Conservation (phyloP, 2,113 vertebrate genomes). For the Grammomys surdaster region DNA sequence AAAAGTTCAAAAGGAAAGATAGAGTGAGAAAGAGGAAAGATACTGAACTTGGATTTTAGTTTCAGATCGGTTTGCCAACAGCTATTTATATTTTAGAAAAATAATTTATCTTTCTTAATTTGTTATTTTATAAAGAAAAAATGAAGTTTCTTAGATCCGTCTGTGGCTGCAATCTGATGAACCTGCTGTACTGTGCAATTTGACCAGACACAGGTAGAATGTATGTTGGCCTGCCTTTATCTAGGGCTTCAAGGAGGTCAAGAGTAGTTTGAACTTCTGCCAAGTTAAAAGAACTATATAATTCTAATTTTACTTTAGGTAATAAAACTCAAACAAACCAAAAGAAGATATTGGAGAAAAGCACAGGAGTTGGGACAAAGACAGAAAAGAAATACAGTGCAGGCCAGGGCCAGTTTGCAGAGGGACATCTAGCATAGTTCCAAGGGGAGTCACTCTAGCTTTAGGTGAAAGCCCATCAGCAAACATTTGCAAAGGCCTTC, state of each 20-base stretch:
- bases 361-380: conserved; percentile 8
- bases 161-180: background rate
- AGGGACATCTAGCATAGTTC: conserved; percentile 38
- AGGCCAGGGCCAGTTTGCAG: conserved; percentile 23
- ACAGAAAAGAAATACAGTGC: conserved; percentile 45
- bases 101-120: conserved; percentile 37
- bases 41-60: conserved; percentile 10
- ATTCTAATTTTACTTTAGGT: conserved; percentile 44
- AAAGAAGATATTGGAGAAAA: conserved; percentile 1
- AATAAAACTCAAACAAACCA: conserved; percentile 33
- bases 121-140: conserved; percentile 22
- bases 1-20: conserved; percentile 4
- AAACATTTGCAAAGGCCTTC: conserved; percentile 57
- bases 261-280: conserved; percentile 59
- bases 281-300: conserved; percentile 1
- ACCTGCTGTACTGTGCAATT: background rate
- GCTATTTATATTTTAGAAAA: conserved; percentile 58
- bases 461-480: conserved; percentile 37
- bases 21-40: conserved; percentile 37
- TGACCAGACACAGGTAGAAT: background rate
- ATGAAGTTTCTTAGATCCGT: background rate
- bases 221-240: background rate
- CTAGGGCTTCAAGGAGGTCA: background rate
- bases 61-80: conserved; percentile 38
- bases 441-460: conserved; percentile 35